A percentile compares a stretch with the other conserved stretches of the same genome.
Conservation (phyloP, 2,797 vertebrate genomes). For the Crotalus adamanteus region DNA sequence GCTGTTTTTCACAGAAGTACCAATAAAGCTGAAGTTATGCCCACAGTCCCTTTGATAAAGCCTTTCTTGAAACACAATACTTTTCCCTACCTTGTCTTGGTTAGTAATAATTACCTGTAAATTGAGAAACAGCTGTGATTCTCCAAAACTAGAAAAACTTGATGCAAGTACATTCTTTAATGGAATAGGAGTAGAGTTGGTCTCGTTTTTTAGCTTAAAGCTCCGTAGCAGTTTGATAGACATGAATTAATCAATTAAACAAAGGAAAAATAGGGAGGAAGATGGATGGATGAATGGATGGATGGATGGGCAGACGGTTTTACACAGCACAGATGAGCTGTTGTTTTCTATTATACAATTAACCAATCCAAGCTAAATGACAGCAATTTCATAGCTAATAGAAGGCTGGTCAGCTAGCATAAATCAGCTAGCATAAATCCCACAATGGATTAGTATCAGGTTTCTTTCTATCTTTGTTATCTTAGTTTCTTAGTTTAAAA, state of each 20-base stretch:
- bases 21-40: constrained; percentile 18
- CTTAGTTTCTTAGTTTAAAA: constrained; percentile 82
- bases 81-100: constrained; percentile 70
- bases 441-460: constrained; percentile 70
- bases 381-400: constrained; percentile 82
- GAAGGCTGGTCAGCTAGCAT: constrained; percentile 77
- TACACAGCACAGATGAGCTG: constrained; percentile 57
- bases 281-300: not conserved
- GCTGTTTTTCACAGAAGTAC: constrained; percentile 38
- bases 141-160: constrained; percentile 80
- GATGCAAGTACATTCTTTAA: constrained; percentile 68
- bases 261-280: not conserved
- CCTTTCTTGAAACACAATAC: constrained; percentile 67
- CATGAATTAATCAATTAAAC: constrained; percentile 37
- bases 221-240: constrained; percentile 46
- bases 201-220: constrained; percentile 45
- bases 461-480: constrained; percentile 83
- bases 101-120: constrained; percentile 86
- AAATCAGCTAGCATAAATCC: constrained; percentile 69
- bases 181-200: constrained; percentile 65
- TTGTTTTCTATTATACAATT: constrained; percentile 76
- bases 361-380: constrained; percentile 85
- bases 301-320: not conserved
- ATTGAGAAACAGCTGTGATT: constrained; percentile 83
- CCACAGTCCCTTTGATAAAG: constrained; percentile 61